Conservation (phyloP, 2,797 vertebrate genomes). For the Melanotaenia trifasciata region DNA sequence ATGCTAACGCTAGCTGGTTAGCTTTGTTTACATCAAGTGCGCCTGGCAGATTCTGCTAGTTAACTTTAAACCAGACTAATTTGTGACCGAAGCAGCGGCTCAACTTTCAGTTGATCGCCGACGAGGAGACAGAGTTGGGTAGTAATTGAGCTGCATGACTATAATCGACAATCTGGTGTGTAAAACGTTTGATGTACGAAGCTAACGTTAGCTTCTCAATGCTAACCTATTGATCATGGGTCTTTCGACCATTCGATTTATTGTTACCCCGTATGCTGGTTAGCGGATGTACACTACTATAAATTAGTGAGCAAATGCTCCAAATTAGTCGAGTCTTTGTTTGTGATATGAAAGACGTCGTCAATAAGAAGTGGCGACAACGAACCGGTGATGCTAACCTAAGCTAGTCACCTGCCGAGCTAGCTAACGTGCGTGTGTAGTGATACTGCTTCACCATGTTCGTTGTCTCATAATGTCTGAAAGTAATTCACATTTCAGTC, state of each 20-base stretch:
- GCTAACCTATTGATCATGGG: slow-evolving; percentile 70
- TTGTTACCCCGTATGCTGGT: slow-evolving; percentile 4
- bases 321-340: slow-evolving; percentile 1
- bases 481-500: slow-evolving; percentile 43
- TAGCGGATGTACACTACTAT: slow-evolving; percentile 29
- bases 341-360: slow-evolving; percentile 2
- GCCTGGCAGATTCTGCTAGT: slow-evolving; percentile 54
- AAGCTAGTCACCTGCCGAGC: slow-evolving; percentile 62
- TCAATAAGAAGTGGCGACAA: slow-evolving; percentile 18
- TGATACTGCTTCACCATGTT: slow-evolving; percentile 53
- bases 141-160: slow-evolving; percentile 32
- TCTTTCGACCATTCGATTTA: slow-evolving; percentile 30
- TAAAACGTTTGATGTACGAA: slow-evolving; percentile 48
- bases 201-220: slow-evolving; percentile 64
- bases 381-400: slow-evolving; percentile 61
- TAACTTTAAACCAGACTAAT: slow-evolving; percentile 33
- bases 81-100: background rate
- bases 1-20: slow-evolving; percentile 72
- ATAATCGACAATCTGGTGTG: slow-evolving; percentile 9
- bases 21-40: slow-evolving; percentile 83
- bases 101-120: background rate
- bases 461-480: slow-evolving; percentile 37
- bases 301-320: slow-evolving; percentile 2
- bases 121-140: background rate
- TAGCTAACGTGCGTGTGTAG: slow-evolving; percentile 65